phyloP scores from a whole-genome alignment of 2,888 invertebrate species.

The Alloplasta piceator region DNA sequence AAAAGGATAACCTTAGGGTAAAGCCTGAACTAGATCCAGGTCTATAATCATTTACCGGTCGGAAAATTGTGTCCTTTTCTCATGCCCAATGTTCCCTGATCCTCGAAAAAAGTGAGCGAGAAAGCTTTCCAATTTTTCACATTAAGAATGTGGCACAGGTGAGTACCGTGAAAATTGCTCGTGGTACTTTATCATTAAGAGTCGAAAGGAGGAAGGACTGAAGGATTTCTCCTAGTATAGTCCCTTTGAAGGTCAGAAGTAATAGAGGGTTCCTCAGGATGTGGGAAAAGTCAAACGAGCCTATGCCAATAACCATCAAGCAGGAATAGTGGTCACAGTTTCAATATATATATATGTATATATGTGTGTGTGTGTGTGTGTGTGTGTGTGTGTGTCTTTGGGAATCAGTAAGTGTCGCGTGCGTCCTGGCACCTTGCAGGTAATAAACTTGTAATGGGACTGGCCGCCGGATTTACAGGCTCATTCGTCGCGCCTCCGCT shows the following conservation, averaged over 20 bases:
- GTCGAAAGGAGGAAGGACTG: slow-evolving; percentile 25
- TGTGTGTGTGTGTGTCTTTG: not conserved
- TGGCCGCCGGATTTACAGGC: slow-evolving; percentile 75
- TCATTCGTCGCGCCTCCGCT: slow-evolving; percentile 71
- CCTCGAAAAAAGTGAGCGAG: too few relatives aligned
- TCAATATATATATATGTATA: too few relatives aligned
- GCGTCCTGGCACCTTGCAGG: slow-evolving; percentile 73
- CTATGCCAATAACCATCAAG: not conserved
- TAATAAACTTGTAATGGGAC: slow-evolving; percentile 79
- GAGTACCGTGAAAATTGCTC: slow-evolving; percentile 66
- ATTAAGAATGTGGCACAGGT: slow-evolving; percentile 50
- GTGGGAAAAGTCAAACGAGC: slow-evolving; percentile 51
- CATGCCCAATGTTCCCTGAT: too few relatives aligned
- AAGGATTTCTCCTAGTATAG: slow-evolving; percentile 5
- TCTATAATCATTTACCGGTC: too few relatives aligned
- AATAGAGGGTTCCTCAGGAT: slow-evolving; percentile 25
- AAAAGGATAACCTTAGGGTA: too few relatives aligned
- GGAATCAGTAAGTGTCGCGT: slow-evolving; percentile 73
- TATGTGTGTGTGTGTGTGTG: too few relatives aligned
- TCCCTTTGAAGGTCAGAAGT: too few relatives aligned
- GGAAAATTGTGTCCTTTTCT: too few relatives aligned
- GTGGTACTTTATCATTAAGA: slow-evolving; percentile 64
- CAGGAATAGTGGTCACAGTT: slow-evolving; percentile 22
- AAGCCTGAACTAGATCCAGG: too few relatives aligned
- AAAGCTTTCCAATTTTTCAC: slow-evolving; percentile 47